These are phyloP conservation scores for Amblyteles armatorius DNA, from an alignment of 2,888 invertebrate genomes.

Conservation along the genomic window DNA sequence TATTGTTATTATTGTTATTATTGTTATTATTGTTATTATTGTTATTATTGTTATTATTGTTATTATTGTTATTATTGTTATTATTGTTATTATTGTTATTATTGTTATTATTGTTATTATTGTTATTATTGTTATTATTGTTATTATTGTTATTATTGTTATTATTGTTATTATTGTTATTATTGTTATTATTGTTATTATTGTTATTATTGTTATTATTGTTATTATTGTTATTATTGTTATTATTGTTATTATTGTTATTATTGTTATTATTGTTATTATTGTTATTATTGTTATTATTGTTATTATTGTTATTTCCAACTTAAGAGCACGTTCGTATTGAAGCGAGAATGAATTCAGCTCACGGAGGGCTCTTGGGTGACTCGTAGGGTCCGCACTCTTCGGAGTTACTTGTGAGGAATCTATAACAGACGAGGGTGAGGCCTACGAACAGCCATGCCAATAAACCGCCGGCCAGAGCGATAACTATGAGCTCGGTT, in stretches of 20 bases:
- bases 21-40: neutral
- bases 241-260: neutral
- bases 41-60: neutral
- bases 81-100: neutral
- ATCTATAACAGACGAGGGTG: conserved; percentile 77
- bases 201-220: neutral
- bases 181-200: neutral
- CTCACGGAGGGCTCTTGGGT: conserved; percentile 72
- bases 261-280: neutral
- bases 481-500: conserved; percentile 77
- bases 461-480: conserved; percentile 75
- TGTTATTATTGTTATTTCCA: neutral
- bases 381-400: conserved; percentile 71
- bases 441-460: conserved; percentile 79
- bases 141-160: no score
- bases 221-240: neutral
- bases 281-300: no score
- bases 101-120: no score
- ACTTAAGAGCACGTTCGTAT: neutral
- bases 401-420: conserved; percentile 72
- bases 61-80: neutral
- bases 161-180: no score
- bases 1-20: neutral
- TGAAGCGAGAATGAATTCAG: neutral
- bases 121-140: neutral